Evolutionary conservation across 92 coral and sea anemone genomes (phyloP).

Genomic region (Palythoa caribaeorum): DNA sequence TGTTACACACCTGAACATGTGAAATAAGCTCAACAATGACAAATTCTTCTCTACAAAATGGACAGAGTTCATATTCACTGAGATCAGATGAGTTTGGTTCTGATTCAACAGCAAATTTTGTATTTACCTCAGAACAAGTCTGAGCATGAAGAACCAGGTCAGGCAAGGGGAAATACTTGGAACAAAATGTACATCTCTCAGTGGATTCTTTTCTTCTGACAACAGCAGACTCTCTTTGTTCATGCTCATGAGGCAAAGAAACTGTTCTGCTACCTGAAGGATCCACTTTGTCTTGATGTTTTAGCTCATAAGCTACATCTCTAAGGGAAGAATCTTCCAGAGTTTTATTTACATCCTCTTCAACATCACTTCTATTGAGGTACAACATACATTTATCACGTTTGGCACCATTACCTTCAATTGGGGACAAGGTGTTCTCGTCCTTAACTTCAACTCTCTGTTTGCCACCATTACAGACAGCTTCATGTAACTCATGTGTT

Average conservation of each 20-base stretch:
- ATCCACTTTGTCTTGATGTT: not conserved
- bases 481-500: slow-evolving; percentile 55
- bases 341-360: not conserved
- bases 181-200: slow-evolving; percentile 66
- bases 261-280: not conserved
- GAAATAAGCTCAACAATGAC: slow-evolving; percentile 45
- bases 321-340: not conserved
- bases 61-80: slow-evolving; percentile 48
- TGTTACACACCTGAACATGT: slow-evolving; percentile 49
- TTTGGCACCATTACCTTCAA: not conserved
- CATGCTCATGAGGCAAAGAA: not conserved
- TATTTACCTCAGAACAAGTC: slow-evolving; percentile 45
- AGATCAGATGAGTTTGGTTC: slow-evolving; percentile 1
- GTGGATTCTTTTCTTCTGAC: slow-evolving; percentile 48
- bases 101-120: slow-evolving; percentile 17
- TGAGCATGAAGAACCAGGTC: slow-evolving; percentile 50
- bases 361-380: not conserved
- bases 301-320: too few species aligned
- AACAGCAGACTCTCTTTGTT: not conserved
- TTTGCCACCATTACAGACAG: slow-evolving; percentile 64
- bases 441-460: slow-evolving; percentile 30
- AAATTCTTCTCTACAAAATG: slow-evolving; percentile 47
- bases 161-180: slow-evolving; percentile 36
- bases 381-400: not conserved
- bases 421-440: slow-evolving; percentile 20